These are phyloP conservation scores for Phrynosoma platyrhinos DNA, from an alignment of 2,113 vertebrate genomes.

Conservation along the genomic window DNA sequence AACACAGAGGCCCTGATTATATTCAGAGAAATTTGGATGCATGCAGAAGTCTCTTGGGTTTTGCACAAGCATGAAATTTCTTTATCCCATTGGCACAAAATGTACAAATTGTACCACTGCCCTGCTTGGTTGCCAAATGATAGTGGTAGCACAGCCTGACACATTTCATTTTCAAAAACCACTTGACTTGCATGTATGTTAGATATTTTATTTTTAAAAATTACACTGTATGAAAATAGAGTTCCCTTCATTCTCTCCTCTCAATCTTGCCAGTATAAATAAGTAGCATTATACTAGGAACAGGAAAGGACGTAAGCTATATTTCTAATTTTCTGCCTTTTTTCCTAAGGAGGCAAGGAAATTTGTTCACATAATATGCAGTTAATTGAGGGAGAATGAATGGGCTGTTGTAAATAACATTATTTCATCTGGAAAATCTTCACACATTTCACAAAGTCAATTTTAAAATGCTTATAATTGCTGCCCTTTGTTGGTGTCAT, in stretches of 20 bases:
- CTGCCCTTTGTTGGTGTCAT: conserved; percentile 52
- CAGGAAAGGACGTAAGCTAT: conserved; percentile 46
- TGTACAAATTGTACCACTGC: not conserved
- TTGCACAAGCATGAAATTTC: not conserved
- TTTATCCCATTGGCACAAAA: not conserved
- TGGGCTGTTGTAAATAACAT: conserved; percentile 56
- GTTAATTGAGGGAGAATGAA: conserved; percentile 64
- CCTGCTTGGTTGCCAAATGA: not conserved
- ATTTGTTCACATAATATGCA: conserved; percentile 62
- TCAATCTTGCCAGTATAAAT: not conserved
- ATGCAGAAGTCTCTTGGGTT: not conserved
- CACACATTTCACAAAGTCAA: conserved; percentile 62
- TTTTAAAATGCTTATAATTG: conserved; percentile 66
- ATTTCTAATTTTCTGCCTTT: conserved; percentile 55
- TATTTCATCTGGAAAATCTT: conserved; percentile 66
- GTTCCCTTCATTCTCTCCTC: not conserved
- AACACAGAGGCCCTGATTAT: too few relatives aligned
- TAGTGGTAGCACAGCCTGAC: not conserved
- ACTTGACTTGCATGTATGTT: not conserved
- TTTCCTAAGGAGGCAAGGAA: conserved; percentile 61
- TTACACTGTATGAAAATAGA: not conserved
- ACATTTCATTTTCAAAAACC: not conserved
- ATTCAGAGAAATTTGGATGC: not conserved
- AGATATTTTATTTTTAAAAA: not conserved
- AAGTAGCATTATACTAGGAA: conserved; percentile 18